Conservation (phyloP, 2,888 invertebrate species). For the Amorpha juglandis region DNA sequence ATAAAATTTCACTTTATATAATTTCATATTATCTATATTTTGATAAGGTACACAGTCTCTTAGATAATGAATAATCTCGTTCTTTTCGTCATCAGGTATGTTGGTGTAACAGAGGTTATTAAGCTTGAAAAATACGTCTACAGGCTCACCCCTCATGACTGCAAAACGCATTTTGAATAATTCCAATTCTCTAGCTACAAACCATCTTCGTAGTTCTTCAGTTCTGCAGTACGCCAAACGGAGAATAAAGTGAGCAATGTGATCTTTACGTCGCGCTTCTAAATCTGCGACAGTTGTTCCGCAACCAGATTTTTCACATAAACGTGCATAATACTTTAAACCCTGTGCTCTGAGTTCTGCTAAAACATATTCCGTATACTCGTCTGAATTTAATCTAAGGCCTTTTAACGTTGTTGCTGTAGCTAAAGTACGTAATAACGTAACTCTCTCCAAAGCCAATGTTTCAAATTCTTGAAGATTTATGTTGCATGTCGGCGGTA, state of each 20-base stretch:
- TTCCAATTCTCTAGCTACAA: conserved; percentile 94
- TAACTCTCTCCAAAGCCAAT: conserved; percentile 92
- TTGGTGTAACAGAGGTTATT: conserved; percentile 88
- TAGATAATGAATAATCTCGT: conserved; percentile 84
- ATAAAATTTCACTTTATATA: conserved; percentile 93
- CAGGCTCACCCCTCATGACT: conserved; percentile 85
- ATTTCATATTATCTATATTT: conserved; percentile 86
- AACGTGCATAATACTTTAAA: conserved; percentile 85
- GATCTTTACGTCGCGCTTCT: conserved; percentile 90
- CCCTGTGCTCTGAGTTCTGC: conserved; percentile 88
- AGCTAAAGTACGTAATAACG: conserved; percentile 90
- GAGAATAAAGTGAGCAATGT: conserved; percentile 96
- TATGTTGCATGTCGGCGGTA: conserved; percentile 90
- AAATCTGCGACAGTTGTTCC: conserved; percentile 85
- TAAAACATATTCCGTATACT: conserved; percentile 87
- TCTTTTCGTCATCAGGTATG: conserved; percentile 88
- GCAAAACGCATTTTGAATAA: conserved; percentile 92
- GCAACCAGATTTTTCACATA: conserved; percentile 84
- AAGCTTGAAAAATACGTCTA: conserved; percentile 86
- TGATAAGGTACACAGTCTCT: conserved; percentile 85
- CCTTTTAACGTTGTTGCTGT: conserved; percentile 87
- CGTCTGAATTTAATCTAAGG: conserved; percentile 85
- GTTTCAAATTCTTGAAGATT: conserved; percentile 94
- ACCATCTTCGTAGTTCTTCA: conserved; percentile 94
- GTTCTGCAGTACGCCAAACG: conserved; percentile 95